These are phyloP conservation scores for Perodicticus potto DNA, from an alignment of 2,797 vertebrate genomes.

Conservation along the genomic window DNA sequence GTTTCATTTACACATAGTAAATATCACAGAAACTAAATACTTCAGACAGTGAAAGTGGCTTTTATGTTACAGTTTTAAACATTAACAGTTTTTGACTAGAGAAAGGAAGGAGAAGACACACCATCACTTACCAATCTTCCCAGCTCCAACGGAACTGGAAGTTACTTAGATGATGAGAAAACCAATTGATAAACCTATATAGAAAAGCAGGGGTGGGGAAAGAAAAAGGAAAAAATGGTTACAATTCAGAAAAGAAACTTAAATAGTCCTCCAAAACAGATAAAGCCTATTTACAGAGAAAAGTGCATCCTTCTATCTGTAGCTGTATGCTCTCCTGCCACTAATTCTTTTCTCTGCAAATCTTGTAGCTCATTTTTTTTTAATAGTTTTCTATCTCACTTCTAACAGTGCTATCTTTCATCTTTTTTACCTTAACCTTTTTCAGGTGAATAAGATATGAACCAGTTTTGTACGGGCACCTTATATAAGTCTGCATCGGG, in stretches of 20 bases:
- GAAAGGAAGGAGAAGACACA: constrained; percentile 52
- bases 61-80: constrained; percentile 55
- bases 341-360: not conserved
- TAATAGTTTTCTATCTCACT: not conserved
- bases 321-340: not conserved
- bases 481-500: not conserved
- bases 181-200: constrained; percentile 96
- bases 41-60: constrained; percentile 29
- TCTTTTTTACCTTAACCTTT: constrained; percentile 7
- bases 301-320: not conserved
- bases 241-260: constrained; percentile 49
- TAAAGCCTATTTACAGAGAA: not conserved
- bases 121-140: constrained; percentile 96
- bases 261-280: not conserved
- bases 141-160: constrained; percentile 99
- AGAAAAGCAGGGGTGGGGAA: not conserved
- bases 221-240: constrained; percentile 14
- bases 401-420: not conserved
- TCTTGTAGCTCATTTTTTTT: not conserved
- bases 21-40: constrained; percentile 16
- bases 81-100: not conserved
- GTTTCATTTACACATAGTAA: constrained; percentile 25
- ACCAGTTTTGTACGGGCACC: not conserved
- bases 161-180: constrained; percentile 99
- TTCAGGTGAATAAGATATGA: not conserved